These are phyloP conservation scores for Leptobrachium ailaonicum DNA, from an alignment of 2,113 vertebrate genomes.

Conservation along the genomic window DNA sequence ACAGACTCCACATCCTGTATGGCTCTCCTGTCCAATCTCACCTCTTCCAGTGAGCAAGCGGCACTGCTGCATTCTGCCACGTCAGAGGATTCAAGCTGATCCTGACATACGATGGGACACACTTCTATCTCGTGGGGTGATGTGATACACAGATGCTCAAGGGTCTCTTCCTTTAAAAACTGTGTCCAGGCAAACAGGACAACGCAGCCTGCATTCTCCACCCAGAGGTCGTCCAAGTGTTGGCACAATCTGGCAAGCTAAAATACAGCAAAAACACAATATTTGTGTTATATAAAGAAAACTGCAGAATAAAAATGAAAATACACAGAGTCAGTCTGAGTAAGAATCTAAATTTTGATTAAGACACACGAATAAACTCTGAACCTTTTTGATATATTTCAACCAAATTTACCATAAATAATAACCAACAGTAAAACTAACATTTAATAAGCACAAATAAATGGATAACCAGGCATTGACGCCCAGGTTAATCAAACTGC, in stretches of 20 bases:
- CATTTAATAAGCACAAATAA: no score
- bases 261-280: conserved; percentile 18
- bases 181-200: conserved; percentile 95
- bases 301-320: not conserved
- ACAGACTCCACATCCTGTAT: conserved; percentile 77
- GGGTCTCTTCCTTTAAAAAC: conserved; percentile 89
- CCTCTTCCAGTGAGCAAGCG: conserved; percentile 49
- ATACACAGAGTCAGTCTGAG: not conserved
- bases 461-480: no score
- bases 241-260: conserved; percentile 87
- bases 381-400: no score
- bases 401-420: no score
- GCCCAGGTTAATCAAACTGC: no score
- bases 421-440: no score
- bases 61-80: conserved; percentile 53
- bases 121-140: conserved; percentile 82
- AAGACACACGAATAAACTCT: no score
- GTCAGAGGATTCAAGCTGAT: conserved; percentile 48
- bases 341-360: no score
- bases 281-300: no score
- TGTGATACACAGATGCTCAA: conserved; percentile 81
- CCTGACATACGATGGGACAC: conserved; percentile 58
- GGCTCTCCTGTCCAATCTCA: conserved; percentile 70
- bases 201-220: conserved; percentile 84
- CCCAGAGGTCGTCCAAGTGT: conserved; percentile 87